Conservation (phyloP, 2,888 invertebrate species). For the Agriotes lineatus region DNA sequence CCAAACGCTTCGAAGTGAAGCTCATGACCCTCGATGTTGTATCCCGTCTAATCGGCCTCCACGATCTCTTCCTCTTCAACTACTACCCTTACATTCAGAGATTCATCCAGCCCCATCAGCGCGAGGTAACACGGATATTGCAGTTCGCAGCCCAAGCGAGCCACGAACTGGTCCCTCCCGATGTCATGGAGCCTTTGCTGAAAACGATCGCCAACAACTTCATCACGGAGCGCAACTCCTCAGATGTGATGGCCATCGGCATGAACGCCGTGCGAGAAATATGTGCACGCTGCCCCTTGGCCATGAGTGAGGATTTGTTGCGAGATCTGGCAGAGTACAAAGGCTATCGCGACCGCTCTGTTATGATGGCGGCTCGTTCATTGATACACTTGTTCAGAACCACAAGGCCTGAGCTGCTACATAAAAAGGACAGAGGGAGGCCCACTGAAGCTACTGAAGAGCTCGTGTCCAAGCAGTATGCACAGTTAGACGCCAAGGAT, state of each 20-base stretch:
- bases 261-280: constrained; percentile 96
- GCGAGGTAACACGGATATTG: constrained; percentile 94
- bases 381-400: constrained; percentile 81
- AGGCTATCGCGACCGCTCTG: constrained; percentile 90
- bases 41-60: constrained; percentile 96
- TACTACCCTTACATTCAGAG: constrained; percentile 91
- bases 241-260: constrained; percentile 97
- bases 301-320: constrained; percentile 91
- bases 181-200: constrained; percentile 91
- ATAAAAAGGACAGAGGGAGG: constrained; percentile 89
- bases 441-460: constrained; percentile 81
- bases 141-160: constrained; percentile 96
- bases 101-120: constrained; percentile 94
- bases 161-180: constrained; percentile 96
- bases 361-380: constrained; percentile 95
- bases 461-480: constrained; percentile 77
- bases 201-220: constrained; percentile 96
- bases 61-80: constrained; percentile 91
- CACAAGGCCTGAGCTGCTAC: constrained; percentile 83
- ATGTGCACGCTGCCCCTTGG: constrained; percentile 92
- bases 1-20: constrained; percentile 95
- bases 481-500: constrained; percentile 82
- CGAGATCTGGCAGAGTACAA: constrained; percentile 94
- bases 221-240: constrained; percentile 95
- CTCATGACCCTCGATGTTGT: constrained; percentile 94